Evolutionary conservation across 2,888 invertebrate species (phyloP), one percentile per base, ranked within the genome.

Genomic region (Dastarcus helophoroides): DNA sequence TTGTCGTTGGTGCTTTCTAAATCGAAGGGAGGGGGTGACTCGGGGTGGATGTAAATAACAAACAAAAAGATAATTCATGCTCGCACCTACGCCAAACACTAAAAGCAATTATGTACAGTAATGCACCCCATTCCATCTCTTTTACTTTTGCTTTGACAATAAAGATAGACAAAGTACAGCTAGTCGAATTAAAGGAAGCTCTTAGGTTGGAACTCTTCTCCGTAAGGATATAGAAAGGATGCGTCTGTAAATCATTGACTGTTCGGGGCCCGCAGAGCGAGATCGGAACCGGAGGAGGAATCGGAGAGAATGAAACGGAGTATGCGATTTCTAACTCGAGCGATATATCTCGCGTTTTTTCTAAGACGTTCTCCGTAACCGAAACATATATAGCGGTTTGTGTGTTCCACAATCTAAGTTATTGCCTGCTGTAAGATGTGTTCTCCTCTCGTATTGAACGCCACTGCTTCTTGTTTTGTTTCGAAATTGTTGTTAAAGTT

Each of bases 301-400:
- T 17, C 6, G 19, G 19, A 17, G n/a, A n/a, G n/a, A n/a, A n/a
- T n/a, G n/a, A n/a, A n/a, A n/a, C n/a, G n/a, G n/a, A n/a, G n/a
- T n/a, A n/a, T n/a, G n/a, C n/a, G n/a, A n/a, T n/a, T n/a, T 17
- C 19, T n/a, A 17, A 17, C 19, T 17, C 19, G 19, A 17, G n/a
- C 19, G 19, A 17, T 17, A 17, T 17, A 17, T 17, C 19, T 17
- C n/a, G 19, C 6, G 19, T 17, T 17, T 17, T 17, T 17, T 17
- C 19, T n/a, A 17, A 17, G 19, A 17, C 19, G 19, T n/a, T 17
- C 19, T 17, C 19, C 19, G 19, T 17, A 17, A 17, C 19, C 19
- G 19, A 17, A 17, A 17, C 19, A 17, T 17, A 17, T 17, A 17
- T 17, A 17, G 19, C n/a, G 19, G 19, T 17, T 17, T 17, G 19